phyloP scores from a whole-genome alignment of 1,140 invertebrate genomes.

The Procambarus clarkii region DNA sequence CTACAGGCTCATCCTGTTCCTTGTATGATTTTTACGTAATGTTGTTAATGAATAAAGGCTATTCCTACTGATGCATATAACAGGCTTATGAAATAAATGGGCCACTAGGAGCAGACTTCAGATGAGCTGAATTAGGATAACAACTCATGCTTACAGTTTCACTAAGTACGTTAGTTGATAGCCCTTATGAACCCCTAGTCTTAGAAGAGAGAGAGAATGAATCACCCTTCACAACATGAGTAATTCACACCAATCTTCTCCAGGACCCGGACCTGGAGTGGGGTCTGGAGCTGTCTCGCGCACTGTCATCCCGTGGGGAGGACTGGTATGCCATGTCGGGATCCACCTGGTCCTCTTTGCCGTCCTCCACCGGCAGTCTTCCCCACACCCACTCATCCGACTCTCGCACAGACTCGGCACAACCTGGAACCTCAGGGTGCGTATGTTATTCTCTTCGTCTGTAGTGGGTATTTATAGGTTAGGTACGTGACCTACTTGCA shows the following conservation, averaged over 20 bases:
- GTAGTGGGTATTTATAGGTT: neutral
- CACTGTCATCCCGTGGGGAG: neutral
- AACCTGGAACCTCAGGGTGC: neutral
- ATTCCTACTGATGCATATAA: no score
- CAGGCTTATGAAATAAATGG: no score
- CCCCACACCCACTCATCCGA: neutral
- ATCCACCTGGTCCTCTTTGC: neutral
- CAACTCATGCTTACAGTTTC: no score
- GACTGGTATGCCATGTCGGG: neutral
- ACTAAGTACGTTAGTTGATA: no score
- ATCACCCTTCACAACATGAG: neutral
- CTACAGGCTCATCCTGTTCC: no score
- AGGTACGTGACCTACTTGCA: neutral
- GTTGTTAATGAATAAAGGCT: no score
- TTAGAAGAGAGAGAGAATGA: neutral
- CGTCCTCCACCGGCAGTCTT: neutral
- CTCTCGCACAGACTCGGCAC: neutral
- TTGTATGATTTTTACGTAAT: no score
- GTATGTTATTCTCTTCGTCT: neutral
- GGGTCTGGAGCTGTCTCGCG: neutral
- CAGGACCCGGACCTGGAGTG: neutral
- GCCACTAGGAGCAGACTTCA: no score
- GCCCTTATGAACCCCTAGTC: no score
- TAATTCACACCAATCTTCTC: neutral
- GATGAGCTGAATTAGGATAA: no score